A percentile compares a stretch with the other conserved stretches of the same genome.
Conservation (phyloP, 2,113 vertebrate genomes). For the Prionailurus bengalensis region DNA sequence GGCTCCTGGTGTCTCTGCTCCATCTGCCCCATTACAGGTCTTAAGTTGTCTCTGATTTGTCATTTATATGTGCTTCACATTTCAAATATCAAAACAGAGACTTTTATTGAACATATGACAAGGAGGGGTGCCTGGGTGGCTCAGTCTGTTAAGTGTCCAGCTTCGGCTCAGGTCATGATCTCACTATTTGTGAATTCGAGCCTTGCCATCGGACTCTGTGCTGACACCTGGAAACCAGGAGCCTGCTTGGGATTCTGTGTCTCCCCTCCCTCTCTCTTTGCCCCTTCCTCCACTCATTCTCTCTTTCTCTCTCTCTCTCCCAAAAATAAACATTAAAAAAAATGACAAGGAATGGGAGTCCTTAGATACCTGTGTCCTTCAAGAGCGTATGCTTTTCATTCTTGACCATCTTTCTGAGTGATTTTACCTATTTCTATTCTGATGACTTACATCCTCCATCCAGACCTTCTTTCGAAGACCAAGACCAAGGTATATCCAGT, state of each 20-base stretch:
- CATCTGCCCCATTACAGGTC: not conserved
- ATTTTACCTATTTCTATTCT: not conserved
- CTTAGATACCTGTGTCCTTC: not conserved
- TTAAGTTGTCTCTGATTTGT: not conserved
- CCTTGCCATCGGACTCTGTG: too few relatives aligned
- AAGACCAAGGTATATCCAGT: not conserved
- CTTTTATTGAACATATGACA: not conserved
- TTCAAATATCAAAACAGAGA: not conserved
- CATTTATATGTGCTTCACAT: not conserved
- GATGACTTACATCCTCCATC: not conserved
- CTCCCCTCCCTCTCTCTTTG: too few relatives aligned
- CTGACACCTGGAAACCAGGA: too few relatives aligned
- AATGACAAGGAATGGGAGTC: not conserved
- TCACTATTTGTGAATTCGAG: too few relatives aligned
- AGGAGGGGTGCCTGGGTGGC: not conserved
- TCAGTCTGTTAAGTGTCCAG: too few relatives aligned
- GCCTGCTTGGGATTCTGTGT: too few relatives aligned
- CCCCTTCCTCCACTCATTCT: too few relatives aligned
- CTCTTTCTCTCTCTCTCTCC: too few relatives aligned
- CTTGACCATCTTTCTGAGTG: not conserved
- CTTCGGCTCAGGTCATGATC: too few relatives aligned
- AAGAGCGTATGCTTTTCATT: not conserved
- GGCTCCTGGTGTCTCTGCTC: not conserved
- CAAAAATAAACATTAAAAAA: too few relatives aligned
- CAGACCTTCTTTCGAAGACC: not conserved